These are phyloP conservation scores for Rhamphomyia laevipes DNA, from an alignment of 2,888 invertebrate genomes.

Conservation along the genomic window DNA sequence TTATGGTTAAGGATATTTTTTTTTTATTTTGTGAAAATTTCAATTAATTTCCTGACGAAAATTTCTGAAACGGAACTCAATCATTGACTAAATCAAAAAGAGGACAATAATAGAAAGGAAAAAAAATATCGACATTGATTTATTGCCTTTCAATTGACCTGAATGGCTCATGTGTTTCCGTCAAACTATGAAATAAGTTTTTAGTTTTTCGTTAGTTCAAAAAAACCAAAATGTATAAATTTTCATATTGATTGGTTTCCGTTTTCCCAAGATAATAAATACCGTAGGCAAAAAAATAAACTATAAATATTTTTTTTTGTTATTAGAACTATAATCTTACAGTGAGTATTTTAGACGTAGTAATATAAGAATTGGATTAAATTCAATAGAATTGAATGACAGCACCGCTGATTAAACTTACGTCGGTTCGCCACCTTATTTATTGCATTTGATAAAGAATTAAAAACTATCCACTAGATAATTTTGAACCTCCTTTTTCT, in stretches of 20 bases:
- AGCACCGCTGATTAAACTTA: too few relatives aligned
- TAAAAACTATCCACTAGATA: too few relatives aligned
- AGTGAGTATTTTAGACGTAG: too few relatives aligned
- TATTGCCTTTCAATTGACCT: slow-evolving; percentile 11
- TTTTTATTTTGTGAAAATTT: not conserved
- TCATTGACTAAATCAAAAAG: slow-evolving; percentile 4
- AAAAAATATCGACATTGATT: slow-evolving; percentile 9
- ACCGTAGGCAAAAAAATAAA: slow-evolving; percentile 2
- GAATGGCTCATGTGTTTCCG: slow-evolving; percentile 11
- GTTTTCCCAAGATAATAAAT: slow-evolving; percentile 2
- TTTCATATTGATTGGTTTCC: slow-evolving; percentile 9
- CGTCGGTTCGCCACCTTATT: too few relatives aligned
- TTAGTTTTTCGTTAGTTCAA: slow-evolving; percentile 1
- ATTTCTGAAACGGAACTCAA: not conserved
- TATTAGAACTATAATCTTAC: too few relatives aligned
- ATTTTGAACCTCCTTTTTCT: too few relatives aligned
- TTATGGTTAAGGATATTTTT: too few relatives aligned
- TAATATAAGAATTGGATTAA: too few relatives aligned
- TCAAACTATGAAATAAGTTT: not conserved
- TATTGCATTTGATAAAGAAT: too few relatives aligned
- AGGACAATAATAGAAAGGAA: not conserved
- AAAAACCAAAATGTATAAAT: not conserved
- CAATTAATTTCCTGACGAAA: slow-evolving; percentile 7
- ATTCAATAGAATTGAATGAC: too few relatives aligned
- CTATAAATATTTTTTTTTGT: not conserved